These are phyloP conservation scores for Antennarius maculatus DNA, from an alignment of 2,797 vertebrate genomes.

Conservation along the genomic window DNA sequence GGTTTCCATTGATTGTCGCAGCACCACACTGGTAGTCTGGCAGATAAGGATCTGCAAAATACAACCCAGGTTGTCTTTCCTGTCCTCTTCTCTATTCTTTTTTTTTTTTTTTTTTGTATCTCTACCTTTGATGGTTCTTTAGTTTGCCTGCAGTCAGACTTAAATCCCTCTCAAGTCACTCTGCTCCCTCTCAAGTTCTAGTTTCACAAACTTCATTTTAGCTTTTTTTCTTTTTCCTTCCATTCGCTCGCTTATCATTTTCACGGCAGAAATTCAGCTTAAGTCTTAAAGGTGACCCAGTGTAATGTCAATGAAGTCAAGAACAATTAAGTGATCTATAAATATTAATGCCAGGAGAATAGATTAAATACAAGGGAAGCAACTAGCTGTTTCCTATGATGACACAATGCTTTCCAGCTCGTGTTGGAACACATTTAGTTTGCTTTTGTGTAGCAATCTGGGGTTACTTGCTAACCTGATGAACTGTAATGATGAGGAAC, in stretches of 20 bases:
- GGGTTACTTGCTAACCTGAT: not conserved
- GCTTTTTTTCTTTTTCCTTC: slow-evolving; percentile 3
- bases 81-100: slow-evolving; percentile 3
- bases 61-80: slow-evolving; percentile 2
- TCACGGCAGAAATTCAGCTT: not conserved
- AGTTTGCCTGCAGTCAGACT: slow-evolving; percentile 30
- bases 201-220: not conserved
- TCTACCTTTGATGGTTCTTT: slow-evolving; percentile 27
- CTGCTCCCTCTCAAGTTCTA: slow-evolving; percentile 13
- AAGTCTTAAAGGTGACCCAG: not conserved
- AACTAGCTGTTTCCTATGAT: not conserved
- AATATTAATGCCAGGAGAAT: not conserved
- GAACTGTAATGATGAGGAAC: not conserved
- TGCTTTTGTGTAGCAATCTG: not conserved
- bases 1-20: slow-evolving; percentile 7
- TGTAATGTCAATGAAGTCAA: too few species aligned
- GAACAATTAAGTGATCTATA: not conserved
- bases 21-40: slow-evolving; percentile 10
- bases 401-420: not conserved
- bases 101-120: slow-evolving; percentile 13
- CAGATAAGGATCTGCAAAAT: slow-evolving; percentile 45
- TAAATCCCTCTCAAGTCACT: slow-evolving; percentile 6
- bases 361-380: not conserved
- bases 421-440: slow-evolving; percentile 4
- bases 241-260: slow-evolving; percentile 6